Conservation (phyloP, 2,797 vertebrate species). For the Oreonectes daqikongensis region DNA sequence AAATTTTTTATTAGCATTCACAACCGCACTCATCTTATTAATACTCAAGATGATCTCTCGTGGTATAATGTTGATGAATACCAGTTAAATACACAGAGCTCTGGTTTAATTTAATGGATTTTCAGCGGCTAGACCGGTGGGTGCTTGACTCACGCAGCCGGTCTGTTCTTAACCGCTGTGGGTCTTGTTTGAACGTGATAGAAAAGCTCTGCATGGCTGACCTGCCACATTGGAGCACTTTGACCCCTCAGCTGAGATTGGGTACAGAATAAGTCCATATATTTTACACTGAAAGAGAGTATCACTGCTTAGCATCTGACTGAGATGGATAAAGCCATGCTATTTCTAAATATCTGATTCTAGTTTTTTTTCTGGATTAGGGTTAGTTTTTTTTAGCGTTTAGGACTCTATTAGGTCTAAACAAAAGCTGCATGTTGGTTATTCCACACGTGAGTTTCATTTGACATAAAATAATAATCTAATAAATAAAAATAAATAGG, state of each 20-base stretch:
- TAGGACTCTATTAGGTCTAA: too few relatives aligned
- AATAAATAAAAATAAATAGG: too few relatives aligned
- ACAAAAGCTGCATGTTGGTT: too few relatives aligned
- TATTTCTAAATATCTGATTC: neutral
- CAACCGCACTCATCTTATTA: neutral
- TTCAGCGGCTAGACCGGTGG: neutral
- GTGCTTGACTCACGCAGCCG: conserved; percentile 13
- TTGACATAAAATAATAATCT: too few relatives aligned
- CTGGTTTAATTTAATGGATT: conserved; percentile 33
- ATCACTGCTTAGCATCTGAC: conserved; percentile 12
- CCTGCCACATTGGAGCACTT: conserved; percentile 9
- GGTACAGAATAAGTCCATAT: conserved; percentile 16
- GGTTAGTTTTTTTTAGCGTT: too few relatives aligned
- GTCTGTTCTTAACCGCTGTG: conserved; percentile 23
- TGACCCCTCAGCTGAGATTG: conserved; percentile 19
- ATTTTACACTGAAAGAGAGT: neutral
- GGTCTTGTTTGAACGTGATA: conserved; percentile 23
- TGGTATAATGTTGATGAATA: conserved; percentile 32
- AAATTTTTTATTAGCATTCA: conserved; percentile 11
- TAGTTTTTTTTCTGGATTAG: neutral
- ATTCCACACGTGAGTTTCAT: too few relatives aligned
- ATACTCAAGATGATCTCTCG: neutral
- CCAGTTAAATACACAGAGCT: conserved; percentile 25
- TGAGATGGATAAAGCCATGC: conserved; percentile 4
- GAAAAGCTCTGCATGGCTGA: conserved; percentile 37